A percentile compares a stretch with the other conserved stretches of the same genome.
phyloP scores from a whole-genome alignment of 2,888 invertebrate genomes.

The Eilema depressum region DNA sequence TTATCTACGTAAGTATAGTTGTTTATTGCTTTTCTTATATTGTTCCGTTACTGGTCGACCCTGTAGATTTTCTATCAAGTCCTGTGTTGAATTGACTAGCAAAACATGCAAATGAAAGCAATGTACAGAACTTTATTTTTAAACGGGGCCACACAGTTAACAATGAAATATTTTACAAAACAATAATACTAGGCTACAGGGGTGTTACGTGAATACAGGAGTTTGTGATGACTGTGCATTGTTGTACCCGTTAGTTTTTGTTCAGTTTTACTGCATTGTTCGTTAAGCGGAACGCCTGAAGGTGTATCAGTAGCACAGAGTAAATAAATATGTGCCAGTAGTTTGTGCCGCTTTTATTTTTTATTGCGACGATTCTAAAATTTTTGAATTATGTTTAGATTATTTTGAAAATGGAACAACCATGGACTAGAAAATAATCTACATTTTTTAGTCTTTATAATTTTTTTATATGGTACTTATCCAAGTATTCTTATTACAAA shows the following conservation, averaged over 20 bases:
- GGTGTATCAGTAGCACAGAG: background rate
- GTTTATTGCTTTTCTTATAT: too few species aligned
- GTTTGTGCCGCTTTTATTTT: background rate
- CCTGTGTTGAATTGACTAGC: too few species aligned
- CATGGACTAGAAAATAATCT: too few species aligned
- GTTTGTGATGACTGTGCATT: conserved; percentile 2
- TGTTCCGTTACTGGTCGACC: too few species aligned
- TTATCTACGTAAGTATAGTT: too few species aligned
- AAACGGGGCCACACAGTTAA: background rate
- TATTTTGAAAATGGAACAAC: too few species aligned
- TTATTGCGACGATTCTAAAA: background rate
- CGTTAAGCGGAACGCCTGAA: background rate
- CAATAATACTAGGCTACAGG: background rate
- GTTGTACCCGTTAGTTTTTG: conserved; percentile 6
- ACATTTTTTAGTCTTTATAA: too few species aligned
- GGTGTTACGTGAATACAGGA: background rate
- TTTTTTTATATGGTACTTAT: too few species aligned
- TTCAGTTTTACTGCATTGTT: conserved; percentile 9
- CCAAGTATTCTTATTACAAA: too few species aligned
- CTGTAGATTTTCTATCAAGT: background rate
- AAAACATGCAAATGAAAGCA: too few species aligned
- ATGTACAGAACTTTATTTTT: background rate
- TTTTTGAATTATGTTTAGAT: background rate
- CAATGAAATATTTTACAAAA: background rate
- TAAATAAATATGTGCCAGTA: background rate